Percentiles rank a stretch among this genome's conserved stretches.
These are phyloP conservation scores for Spilogale gracilis DNA, from an alignment of 2,113 vertebrate species.

Conservation along the genomic window DNA sequence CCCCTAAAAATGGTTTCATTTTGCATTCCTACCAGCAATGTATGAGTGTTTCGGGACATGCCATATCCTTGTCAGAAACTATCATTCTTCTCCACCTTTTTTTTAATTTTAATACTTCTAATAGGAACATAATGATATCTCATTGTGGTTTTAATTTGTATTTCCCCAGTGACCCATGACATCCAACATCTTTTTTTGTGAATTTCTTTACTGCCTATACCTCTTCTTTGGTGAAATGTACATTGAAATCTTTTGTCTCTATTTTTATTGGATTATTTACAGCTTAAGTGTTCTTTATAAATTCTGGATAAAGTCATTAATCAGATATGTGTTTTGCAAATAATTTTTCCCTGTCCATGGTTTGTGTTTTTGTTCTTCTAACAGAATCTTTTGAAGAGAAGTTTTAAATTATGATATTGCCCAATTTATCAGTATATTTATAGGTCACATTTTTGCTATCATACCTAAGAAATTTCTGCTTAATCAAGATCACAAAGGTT, in stretches of 20 bases:
- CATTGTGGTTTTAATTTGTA: not conserved
- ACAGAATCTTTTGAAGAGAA: conserved; percentile 19
- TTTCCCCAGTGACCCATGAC: not conserved
- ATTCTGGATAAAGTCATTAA: not conserved
- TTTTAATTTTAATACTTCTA: not conserved
- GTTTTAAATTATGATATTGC: not conserved
- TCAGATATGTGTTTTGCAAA: not conserved
- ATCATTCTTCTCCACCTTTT: too few relatives aligned
- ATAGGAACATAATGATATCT: not conserved
- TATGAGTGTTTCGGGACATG: not conserved
- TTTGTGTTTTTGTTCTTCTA: conserved; percentile 15
- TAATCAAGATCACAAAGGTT: not conserved
- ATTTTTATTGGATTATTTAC: not conserved
- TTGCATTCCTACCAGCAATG: not conserved
- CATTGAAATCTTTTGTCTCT: not conserved
- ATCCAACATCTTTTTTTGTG: conserved; percentile 7
- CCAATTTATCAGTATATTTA: not conserved
- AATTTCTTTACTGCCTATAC: not conserved
- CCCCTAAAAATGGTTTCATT: not conserved
- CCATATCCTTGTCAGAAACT: not conserved
- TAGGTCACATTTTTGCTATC: not conserved
- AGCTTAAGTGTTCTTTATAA: not conserved
- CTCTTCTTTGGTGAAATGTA: not conserved
- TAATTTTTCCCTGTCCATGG: not conserved
- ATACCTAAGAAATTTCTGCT: not conserved